Conservation (phyloP, 2,113 vertebrate genomes). For the Excalfactoria chinensis region DNA sequence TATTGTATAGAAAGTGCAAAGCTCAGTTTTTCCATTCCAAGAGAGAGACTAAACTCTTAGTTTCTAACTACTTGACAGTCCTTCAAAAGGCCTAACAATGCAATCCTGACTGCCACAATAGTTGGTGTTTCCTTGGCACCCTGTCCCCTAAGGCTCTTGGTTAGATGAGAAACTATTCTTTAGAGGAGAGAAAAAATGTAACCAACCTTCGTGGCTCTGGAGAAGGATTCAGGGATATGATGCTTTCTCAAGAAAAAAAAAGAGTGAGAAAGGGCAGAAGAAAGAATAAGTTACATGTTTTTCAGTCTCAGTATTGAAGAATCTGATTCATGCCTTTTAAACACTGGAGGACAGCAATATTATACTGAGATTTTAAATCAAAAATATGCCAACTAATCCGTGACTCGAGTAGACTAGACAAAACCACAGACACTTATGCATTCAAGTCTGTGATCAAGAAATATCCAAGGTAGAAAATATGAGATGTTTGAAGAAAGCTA, state of each 20-base stretch:
- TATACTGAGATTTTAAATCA: background rate
- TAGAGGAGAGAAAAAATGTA: background rate
- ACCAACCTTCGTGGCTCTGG: background rate
- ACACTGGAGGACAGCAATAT: background rate
- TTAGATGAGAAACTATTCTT: constrained; percentile 26
- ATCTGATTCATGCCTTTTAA: background rate
- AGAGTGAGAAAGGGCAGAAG: accelerated
- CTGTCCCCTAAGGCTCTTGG: background rate
- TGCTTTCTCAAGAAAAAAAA: background rate
- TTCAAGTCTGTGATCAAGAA: background rate
- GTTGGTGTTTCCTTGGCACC: constrained; percentile 32
- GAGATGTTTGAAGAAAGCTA: background rate
- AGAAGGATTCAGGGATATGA: background rate
- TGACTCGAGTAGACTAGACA: background rate
- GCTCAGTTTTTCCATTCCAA: background rate
- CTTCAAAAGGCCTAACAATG: background rate
- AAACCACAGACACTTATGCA: background rate
- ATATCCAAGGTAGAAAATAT: background rate
- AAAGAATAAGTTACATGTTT: background rate
- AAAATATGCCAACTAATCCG: background rate
- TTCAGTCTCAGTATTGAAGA: background rate
- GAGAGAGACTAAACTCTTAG: background rate
- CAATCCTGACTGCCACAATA: background rate
- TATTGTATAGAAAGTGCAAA: background rate
- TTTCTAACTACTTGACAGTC: background rate